Base-by-base conservation (phyloP, 1,140 invertebrate genomes). In the Orussus abietinus region DNA sequence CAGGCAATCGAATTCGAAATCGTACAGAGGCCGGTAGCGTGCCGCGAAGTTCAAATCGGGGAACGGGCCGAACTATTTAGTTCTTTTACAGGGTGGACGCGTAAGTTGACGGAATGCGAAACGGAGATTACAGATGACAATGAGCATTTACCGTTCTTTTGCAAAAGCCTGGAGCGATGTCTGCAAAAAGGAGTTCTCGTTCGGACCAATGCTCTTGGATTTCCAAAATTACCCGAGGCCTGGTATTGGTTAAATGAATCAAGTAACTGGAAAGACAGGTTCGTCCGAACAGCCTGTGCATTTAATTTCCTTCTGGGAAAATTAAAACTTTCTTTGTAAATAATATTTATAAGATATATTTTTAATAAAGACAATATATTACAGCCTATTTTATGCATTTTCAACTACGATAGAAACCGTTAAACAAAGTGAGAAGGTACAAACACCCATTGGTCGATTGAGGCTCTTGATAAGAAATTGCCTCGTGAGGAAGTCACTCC, bases 381-480 rank as follows among this genome's bases (percentile, higher is more conserved):
- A 30, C 35, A 15, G 29, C 51, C 47, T 31, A 5, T 54, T 59
- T 19, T 70, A 62, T 36, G 57, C 59, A 15, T 72, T 75, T 32
- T 52, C 61, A 21, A 67, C 66, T 31, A 64, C 68, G 29, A 59
- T 78, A 0, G 73, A 76, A 44, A 58, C 53, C 26, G 69, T 74
- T 0, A 61, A 59, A 38, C 56, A 69, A 25, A 73, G 66, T 53
- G 26, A 51, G 20, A 72, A 74, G 55, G 59, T 79, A 3, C 52
- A 51, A 38, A 77, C 72, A 12, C 51, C 67, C 11, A 59, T 62
- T 33, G 81, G 79, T 1, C 72, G 67, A 55, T 66, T 80, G 10
- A 63, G 80, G 37, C 55, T 79, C 9, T 70, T 81, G 32, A 70
- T 83, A 35, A 67, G 78, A 43, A 65, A 59, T 25, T 79, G 77